These are phyloP conservation scores for Zootermopsis nevadensis DNA, from an alignment of 2,888 invertebrate species.

Conservation along the genomic window DNA sequence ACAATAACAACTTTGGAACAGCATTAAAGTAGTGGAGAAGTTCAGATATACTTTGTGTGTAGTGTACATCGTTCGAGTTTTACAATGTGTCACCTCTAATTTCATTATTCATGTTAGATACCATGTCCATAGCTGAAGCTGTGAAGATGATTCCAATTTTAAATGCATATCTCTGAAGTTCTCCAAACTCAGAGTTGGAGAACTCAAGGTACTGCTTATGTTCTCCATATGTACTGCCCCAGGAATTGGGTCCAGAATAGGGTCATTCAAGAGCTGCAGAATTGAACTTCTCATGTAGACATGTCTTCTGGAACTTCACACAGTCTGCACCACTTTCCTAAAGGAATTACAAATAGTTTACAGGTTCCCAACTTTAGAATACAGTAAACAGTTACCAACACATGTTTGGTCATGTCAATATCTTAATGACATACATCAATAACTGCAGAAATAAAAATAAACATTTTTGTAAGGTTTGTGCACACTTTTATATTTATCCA, in stretches of 20 bases:
- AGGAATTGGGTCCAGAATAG: conserved; percentile 76
- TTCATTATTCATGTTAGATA: conserved; percentile 57
- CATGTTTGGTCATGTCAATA: too few relatives aligned
- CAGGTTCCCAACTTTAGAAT: too few relatives aligned
- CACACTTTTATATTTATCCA: too few relatives aligned
- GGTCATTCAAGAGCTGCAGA: conserved; percentile 71
- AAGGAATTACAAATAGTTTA: background rate
- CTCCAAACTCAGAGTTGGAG: conserved; percentile 72
- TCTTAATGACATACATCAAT: too few relatives aligned
- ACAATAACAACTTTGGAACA: too few relatives aligned
- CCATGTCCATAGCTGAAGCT: conserved; percentile 86
- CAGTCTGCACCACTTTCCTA: conserved; percentile 81
- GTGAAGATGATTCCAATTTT: conserved; percentile 75
- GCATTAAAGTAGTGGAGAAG: too few relatives aligned
- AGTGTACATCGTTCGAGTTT: too few relatives aligned
- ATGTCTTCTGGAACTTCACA: conserved; percentile 87
- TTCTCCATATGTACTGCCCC: conserved; percentile 83
- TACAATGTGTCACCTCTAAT: background rate
- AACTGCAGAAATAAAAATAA: too few relatives aligned
- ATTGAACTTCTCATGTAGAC: conserved; percentile 78
- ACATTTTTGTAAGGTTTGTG: too few relatives aligned
- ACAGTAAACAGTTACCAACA: too few relatives aligned
- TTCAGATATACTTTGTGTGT: too few relatives aligned
- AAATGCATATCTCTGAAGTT: conserved; percentile 72
- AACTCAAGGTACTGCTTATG: conserved; percentile 82